Evolutionary conservation across 1,140 invertebrate species (phyloP), one percentile per base, ranked within the genome.

Genomic region (Bombus consobrinus): DNA sequence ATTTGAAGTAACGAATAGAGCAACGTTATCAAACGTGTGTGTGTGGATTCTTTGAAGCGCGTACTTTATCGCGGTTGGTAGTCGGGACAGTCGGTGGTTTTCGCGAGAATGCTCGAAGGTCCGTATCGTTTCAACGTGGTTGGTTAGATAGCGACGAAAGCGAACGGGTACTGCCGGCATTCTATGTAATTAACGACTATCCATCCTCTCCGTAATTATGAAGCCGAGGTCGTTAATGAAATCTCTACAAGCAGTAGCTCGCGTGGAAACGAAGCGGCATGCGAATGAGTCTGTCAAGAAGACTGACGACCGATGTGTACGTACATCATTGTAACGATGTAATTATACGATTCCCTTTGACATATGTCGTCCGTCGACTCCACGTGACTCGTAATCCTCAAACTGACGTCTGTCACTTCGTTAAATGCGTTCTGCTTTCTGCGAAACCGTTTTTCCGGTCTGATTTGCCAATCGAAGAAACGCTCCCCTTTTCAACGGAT

Each of bases 111-210:
- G 10, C n/a, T 22, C 32, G n/a, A 34, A 72, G 68, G 53, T 22
- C n/a, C 37, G 53, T 43, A 25, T 62, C 69, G 69, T 85, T 88
- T 41, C 43, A 72, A 73, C 78, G 59, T 53, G 25, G 25, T 41
- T 39, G 39, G 43, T 37, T 77, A n/a, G 32, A 64, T 75, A 83
- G 64, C 78, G 83, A 85, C 59, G 83, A 77, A 89, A 80, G 59
- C 43, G 64, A 82, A 62, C 34, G 32, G 57, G 66, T 9, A 18
- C 34, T 62, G 68, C 32, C 39, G 76, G 75, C 18, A 71, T 66
- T 87, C 69, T 57, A 62, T 71, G 80, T 87, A 89, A 89, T 89
- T 83, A 89, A 89, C 85, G 77, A 72, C 72, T 87, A 74, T 83
- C 71, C 83, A 69, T 89, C 41, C 69, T 13, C 47, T 13, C 8